Evolutionary conservation across 2,888 invertebrate genomes (phyloP), one percentile per base, ranked within the genome.

Genomic region (Entomobrya proxima): DNA sequence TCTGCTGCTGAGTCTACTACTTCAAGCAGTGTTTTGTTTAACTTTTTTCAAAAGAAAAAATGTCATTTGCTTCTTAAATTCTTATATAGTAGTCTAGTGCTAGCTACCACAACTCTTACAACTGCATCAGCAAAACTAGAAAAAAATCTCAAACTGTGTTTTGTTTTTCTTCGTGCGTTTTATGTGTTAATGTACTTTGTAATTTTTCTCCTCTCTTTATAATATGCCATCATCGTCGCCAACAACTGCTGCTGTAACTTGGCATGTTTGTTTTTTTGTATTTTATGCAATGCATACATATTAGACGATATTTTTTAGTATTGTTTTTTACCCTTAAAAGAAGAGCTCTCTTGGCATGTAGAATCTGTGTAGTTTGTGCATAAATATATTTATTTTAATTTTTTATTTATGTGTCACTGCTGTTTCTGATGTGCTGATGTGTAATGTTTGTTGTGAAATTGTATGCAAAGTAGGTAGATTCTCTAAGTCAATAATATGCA

Each of bases 11-110:
- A 44, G 47, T 37, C 6, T 11, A 13, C 21, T 3, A 27, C 40
- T 67, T 67, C 67, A 40, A 67, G 40, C 67, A 44, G 64, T 64
- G 64, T 69, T 69, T 69, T 69, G 47, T 69, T 40, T 69, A 69
- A n/a, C n/a, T 21, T 69, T 69, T 69, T 47, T 30, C 44, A 40
- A 18, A 58, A 18, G 5, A 40, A 44, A 40, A 69, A 27, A 44
- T 69, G 69, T 69, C 47, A 44, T 44, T n/a, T 69, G 69, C 69
- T 69, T 69, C 27, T 69, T n/a, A n/a, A n/a, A n/a, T n/a, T n/a
- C n/a, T n/a, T n/a, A n/a, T n/a, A n/a, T n/a, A n/a, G n/a, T n/a
- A n/a, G n/a, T n/a, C n/a, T n/a, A n/a, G n/a, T n/a, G n/a, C n/a
- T n/a, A n/a, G n/a, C n/a, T n/a, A n/a, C n/a, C n/a, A n/a, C n/a